These are phyloP conservation scores for Caenorhabditis japonica DNA, from an alignment of 2,888 invertebrate species.

Conservation along the genomic window DNA sequence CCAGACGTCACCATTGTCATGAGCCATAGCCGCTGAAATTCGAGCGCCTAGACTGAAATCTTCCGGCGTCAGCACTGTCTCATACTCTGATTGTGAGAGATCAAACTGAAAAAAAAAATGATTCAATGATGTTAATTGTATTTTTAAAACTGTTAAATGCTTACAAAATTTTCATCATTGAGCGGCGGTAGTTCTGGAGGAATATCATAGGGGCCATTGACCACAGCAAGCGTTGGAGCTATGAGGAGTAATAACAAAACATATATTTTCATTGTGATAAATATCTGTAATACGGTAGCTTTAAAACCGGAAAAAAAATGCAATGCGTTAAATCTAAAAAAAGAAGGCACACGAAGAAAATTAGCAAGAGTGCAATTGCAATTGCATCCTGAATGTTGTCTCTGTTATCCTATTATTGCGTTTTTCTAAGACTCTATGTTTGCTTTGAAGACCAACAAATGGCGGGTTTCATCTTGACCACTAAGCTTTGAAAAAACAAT, in stretches of 20 bases:
- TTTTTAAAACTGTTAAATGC: background rate
- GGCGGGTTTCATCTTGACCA: conserved; percentile 35
- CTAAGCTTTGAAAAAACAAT: conserved; percentile 28
- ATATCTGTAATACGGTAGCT: conserved; percentile 14
- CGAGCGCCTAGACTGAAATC: conserved; percentile 72
- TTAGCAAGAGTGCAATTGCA: conserved; percentile 12
- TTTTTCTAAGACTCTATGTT: conserved; percentile 40
- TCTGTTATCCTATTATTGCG: conserved; percentile 40
- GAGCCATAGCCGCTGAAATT: conserved; percentile 58
- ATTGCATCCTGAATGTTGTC: conserved; percentile 3
- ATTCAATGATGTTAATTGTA: no score
- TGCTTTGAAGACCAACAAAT: conserved; percentile 50
- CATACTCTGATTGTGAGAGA: conserved; percentile 67
- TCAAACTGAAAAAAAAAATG: conserved; percentile 44
- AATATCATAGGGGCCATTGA: conserved; percentile 26
- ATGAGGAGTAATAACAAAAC: conserved; percentile 11
- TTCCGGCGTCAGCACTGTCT: conserved; percentile 73
- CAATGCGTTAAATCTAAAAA: background rate
- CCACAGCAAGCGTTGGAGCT: conserved; percentile 18
- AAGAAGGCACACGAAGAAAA: conserved; percentile 9
- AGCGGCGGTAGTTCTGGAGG: conserved; percentile 44
- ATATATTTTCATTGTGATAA: conserved; percentile 20
- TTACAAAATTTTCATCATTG: conserved; percentile 53
- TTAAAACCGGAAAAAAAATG: background rate
- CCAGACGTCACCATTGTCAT: conserved; percentile 65